These are phyloP conservation scores for Electrophaes corylata DNA, from an alignment of 2,888 invertebrate species.

Conservation along the genomic window DNA sequence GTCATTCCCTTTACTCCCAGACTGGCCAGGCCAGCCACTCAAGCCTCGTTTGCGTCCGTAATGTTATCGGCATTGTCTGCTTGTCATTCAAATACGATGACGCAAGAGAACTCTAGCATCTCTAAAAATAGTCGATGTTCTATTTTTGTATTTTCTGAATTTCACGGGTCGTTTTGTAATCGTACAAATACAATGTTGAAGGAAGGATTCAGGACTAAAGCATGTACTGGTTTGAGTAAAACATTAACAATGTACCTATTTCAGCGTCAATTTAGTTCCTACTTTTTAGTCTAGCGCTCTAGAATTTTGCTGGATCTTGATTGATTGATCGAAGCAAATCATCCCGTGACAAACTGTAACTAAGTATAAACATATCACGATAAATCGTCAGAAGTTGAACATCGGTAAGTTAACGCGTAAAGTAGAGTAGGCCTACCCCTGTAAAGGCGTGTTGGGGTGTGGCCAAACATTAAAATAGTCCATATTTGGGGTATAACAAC, in stretches of 20 bases:
- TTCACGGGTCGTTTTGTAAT: too few species aligned
- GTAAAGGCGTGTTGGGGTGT: slow-evolving; percentile 46
- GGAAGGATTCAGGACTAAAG: too few species aligned
- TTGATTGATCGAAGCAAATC: neutral
- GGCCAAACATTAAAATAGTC: slow-evolving; percentile 49
- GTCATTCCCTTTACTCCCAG: slow-evolving; percentile 63
- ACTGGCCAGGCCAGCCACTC: slow-evolving; percentile 47
- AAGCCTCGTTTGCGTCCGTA: slow-evolving; percentile 49
- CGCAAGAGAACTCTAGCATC: slow-evolving; percentile 44
- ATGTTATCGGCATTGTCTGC: slow-evolving; percentile 50
- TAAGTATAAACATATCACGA: neutral
- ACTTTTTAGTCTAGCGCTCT: neutral
- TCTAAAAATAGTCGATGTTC: slow-evolving; percentile 46
- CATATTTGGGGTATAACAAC: slow-evolving; percentile 42
- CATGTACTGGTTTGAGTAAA: neutral
- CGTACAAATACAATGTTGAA: too few species aligned
- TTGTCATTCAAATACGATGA: slow-evolving; percentile 44
- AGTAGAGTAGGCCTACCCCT: slow-evolving; percentile 40
- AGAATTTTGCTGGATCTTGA: neutral
- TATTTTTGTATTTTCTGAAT: slow-evolving; percentile 34
- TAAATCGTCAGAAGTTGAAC: slow-evolving; percentile 1
- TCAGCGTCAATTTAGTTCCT: neutral
- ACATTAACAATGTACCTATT: neutral
- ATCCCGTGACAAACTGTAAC: neutral
- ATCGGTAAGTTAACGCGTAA: slow-evolving; percentile 5